Percentiles rank a stretch among this genome's conserved stretches.
These are phyloP conservation scores for Nyctalus aviator DNA, from an alignment of 2,797 vertebrate species.

Conservation along the genomic window DNA sequence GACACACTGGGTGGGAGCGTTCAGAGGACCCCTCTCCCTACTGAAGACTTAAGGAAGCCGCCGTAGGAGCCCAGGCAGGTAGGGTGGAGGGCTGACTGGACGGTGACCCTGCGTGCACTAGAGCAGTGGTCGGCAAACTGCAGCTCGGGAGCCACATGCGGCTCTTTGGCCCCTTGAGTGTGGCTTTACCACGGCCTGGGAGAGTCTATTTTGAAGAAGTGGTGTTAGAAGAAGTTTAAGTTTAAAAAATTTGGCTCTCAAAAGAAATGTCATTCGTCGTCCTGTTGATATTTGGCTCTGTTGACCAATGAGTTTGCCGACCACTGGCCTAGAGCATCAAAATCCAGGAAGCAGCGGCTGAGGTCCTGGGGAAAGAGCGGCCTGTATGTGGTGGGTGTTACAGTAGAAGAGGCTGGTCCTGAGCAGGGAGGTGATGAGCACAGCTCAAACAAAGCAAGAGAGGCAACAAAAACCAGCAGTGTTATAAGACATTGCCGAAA, in stretches of 20 bases:
- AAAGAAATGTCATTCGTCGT: too few species aligned
- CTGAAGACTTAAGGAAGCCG: background rate
- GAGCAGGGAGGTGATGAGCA: background rate
- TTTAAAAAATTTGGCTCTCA: too few species aligned
- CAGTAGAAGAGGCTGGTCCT: background rate
- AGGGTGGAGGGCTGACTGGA: background rate
- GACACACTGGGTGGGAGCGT: background rate
- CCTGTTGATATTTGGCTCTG: too few species aligned
- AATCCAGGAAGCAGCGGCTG: too few species aligned
- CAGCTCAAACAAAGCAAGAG: background rate
- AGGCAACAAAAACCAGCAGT: background rate
- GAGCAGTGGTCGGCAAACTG: too few species aligned
- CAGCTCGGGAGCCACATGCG: too few species aligned
- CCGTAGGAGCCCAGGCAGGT: background rate
- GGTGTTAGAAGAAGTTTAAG: too few species aligned
- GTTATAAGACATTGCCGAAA: background rate
- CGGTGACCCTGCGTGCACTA: background rate
- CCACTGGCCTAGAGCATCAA: background rate
- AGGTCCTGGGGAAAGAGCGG: background rate
- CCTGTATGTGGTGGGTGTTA: fast-evolving
- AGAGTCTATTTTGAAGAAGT: too few species aligned
- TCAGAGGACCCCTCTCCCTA: background rate
- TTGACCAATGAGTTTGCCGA: too few species aligned
- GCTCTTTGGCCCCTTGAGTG: too few species aligned
- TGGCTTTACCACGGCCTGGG: too few species aligned